Evolutionary conservation across 2,888 invertebrate genomes (phyloP).

Genomic region (Aspidiotus rigidus): DNA sequence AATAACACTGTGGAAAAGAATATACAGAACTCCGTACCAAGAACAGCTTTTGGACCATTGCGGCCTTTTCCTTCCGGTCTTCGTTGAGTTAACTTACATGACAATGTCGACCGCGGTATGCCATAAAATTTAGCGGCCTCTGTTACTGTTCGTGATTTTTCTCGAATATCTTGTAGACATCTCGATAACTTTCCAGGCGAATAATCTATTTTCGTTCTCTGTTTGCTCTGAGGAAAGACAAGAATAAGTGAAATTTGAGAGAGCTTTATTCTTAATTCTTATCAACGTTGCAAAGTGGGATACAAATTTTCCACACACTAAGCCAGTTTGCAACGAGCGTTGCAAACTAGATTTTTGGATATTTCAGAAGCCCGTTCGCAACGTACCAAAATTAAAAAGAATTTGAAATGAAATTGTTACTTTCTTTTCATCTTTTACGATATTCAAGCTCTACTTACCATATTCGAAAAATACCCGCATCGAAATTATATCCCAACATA

Average conservation of each 20-base stretch:
- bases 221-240: no score
- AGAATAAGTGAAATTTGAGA: background rate
- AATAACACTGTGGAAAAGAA: no score
- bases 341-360: conserved; percentile 3
- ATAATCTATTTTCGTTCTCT: background rate
- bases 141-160: background rate
- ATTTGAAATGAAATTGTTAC: conserved; percentile 8
- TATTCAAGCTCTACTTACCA: no score
- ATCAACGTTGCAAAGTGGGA: conserved; percentile 1
- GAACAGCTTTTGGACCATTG: conserved; percentile 11
- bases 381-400: background rate
- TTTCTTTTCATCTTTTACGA: background rate
- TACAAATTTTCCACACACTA: conserved; percentile 7
- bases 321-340: conserved; percentile 5
- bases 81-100: background rate
- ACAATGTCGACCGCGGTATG: conserved; percentile 6
- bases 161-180: conserved; percentile 2
- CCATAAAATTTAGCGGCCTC: background rate
- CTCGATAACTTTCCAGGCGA: background rate
- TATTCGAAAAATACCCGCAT: no score
- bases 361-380: background rate
- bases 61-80: background rate
- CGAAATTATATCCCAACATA: no score
- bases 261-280: background rate
- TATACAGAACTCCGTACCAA: background rate